Percentiles rank a stretch among this genome's conserved stretches.
phyloP scores from a whole-genome alignment of 2,888 invertebrate species.

The Serripes groenlandicus region DNA sequence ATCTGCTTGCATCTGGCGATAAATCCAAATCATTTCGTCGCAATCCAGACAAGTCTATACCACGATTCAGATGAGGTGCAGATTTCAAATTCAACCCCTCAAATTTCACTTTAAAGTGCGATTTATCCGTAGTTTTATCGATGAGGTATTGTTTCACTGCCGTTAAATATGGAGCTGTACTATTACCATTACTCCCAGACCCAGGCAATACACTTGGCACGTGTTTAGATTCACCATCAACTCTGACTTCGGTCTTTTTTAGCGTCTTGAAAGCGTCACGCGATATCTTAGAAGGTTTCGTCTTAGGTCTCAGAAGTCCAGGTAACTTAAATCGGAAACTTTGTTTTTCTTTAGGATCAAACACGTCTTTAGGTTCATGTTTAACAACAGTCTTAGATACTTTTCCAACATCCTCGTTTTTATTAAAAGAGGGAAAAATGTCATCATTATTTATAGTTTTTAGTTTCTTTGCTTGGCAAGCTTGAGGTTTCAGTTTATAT shows the following conservation, averaged over 20 bases:
- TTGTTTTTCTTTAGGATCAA: neutral
- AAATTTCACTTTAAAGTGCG: conserved; percentile 41
- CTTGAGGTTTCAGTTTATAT: too few species aligned
- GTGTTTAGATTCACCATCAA: neutral
- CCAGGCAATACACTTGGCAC: neutral
- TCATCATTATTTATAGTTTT: neutral
- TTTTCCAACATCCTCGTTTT: neutral
- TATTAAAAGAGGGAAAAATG: neutral
- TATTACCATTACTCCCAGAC: too few species aligned
- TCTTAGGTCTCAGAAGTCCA: neutral
- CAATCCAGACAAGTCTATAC: conserved; percentile 10
- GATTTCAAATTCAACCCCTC: conserved; percentile 57
- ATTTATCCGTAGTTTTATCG: conserved; percentile 40
- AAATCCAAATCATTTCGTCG: neutral
- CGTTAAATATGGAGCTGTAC: conserved; percentile 25
- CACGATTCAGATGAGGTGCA: conserved; percentile 7
- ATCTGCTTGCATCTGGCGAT: neutral
- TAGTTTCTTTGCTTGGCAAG: neutral
- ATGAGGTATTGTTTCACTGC: conserved; percentile 60
- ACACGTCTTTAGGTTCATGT: neutral
- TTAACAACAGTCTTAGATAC: neutral
- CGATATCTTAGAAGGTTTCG: conserved; percentile 1
- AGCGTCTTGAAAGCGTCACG: conserved; percentile 19
- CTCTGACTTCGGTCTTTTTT: neutral
- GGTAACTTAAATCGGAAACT: conserved; percentile 8